Base-by-base conservation (phyloP, 2,113 vertebrate genomes). In the Oryzias melastigma region DNA sequence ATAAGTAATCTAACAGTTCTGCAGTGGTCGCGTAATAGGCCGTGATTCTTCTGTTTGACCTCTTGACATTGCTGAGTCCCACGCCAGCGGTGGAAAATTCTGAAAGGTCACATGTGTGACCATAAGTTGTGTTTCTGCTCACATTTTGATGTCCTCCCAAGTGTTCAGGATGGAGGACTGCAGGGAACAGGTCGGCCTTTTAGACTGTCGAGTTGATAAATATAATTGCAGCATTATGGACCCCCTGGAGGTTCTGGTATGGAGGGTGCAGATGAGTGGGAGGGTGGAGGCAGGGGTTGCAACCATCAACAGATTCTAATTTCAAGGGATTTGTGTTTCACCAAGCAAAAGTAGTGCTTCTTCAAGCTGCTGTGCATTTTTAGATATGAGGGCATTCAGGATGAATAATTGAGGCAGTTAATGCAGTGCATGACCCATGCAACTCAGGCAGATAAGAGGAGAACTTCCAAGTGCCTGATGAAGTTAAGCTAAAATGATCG, bases 401-500 rank as follows among this genome's bases (percentile, higher is more conserved):
- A 85, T 89, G 78, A 89, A 89, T 88, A 88, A 89, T 85, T 83
- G 74, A 88, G 59, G 77, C 71, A 68, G 84, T 86, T 88, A 86
- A 84, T 86, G 71, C 73, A 67, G 75, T 60, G 50, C 73, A 69
- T 83, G 76, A 85, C 82, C 79, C 73, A 52, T 87, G 71, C 68
- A 74, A 75, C 78, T 73, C 18, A 51, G 60, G 77, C 62, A 82
- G 81, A 88, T 85, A 80, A 79, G 75, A 58, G 14, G 42, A 59
- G 80, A 82, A 85, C 77, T 71, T 83, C 77, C 71, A 74, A 55
- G 47, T 61, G 62, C 66, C 69, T 83, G 70, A 85, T 79, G 72
- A 82, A 76, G 84, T 77, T 76, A 65, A 35, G 72, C 70, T 65
- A 77, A 73, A 50, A 44, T 62, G 54, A 77, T 87, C 81, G 77